Evolutionary conservation across 2,113 vertebrate species (phyloP), one percentile per base, ranked within the genome.

Genomic region (Scytalopus superciliaris): DNA sequence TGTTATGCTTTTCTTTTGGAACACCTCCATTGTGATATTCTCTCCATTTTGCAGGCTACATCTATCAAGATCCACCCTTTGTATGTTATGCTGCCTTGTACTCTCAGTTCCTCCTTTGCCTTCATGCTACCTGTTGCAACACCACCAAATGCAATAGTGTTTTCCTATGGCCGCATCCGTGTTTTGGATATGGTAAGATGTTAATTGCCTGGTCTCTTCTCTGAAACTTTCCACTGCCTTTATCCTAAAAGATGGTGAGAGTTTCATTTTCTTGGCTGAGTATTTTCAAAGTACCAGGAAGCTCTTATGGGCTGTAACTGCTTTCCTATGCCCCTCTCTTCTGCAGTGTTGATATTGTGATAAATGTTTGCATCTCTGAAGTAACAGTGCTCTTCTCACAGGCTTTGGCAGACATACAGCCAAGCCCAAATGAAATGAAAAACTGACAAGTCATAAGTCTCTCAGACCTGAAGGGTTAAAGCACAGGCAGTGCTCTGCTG

Each of bases 51-150:
- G 42, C 98, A 99, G 99, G 98, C 99, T 70, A 97, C 98, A 67
- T 98, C 99, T 90, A 97, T 99, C n/a, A 97, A 97, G 89, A 98
- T 99, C 89, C 98, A 99, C 77, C 99, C 99, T 4, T 93, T 99
- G 66, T 99, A 99, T 39, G 90, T 99, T 96, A 99, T 99, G 99
- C 97, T 99, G 74, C 99, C 99, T 25, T 98, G 98, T 69, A 99
- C 99, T 10, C 98, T 99, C 86, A 99, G 99, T 25, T 97, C 99
- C 4, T 99, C 99, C 7, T 99, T 99, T 57, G 99, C 99, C 87
- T 99, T 99, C 98, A 99, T 99, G 99, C 92, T 99, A 35, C 99
- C 99, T 12, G 99, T 99, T 64, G 99, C 99, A 50, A 99, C 99
- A 4, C 99, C 99, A 0, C 99, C 99, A 19, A 99, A 99, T 3